Conservation (phyloP, 1,140 invertebrate species). For the Diorhabda sublineata region DNA sequence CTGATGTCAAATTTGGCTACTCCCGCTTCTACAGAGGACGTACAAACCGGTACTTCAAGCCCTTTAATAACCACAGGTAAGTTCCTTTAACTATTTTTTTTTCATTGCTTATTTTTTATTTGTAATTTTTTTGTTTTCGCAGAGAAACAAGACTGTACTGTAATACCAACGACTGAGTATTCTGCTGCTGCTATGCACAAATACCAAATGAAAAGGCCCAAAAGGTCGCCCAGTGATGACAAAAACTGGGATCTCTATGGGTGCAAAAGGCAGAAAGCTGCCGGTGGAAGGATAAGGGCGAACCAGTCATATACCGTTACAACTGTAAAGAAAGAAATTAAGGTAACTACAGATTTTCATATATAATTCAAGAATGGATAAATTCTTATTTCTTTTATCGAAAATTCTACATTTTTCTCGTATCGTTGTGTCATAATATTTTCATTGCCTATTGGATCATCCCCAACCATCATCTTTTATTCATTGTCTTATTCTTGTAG, state of each 20-base stretch:
- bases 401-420: no score
- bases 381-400: no score
- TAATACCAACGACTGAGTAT: conserved; percentile 2
- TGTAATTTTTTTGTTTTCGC: not conserved
- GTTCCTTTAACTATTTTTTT: not conserved
- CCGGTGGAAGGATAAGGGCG: not conserved
- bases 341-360: no score
- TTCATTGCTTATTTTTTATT: not conserved
- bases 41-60: not conserved
- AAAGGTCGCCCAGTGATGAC: not conserved
- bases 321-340: no score
- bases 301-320: no score
- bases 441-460: no score
- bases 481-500: no score
- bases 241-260: not conserved
- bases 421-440: no score
- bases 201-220: conserved; percentile 4
- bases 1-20: conserved; percentile 62
- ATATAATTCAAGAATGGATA: no score
- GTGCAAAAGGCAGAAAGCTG: not conserved
- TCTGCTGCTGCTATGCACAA: not conserved
- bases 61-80: not conserved
- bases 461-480: no score
- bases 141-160: conserved; percentile 17
- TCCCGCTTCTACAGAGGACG: conserved; percentile 20